Evolutionary conservation across 2,113 vertebrate genomes (phyloP).

Genomic region (Xenotilapia caudafasciata): DNA sequence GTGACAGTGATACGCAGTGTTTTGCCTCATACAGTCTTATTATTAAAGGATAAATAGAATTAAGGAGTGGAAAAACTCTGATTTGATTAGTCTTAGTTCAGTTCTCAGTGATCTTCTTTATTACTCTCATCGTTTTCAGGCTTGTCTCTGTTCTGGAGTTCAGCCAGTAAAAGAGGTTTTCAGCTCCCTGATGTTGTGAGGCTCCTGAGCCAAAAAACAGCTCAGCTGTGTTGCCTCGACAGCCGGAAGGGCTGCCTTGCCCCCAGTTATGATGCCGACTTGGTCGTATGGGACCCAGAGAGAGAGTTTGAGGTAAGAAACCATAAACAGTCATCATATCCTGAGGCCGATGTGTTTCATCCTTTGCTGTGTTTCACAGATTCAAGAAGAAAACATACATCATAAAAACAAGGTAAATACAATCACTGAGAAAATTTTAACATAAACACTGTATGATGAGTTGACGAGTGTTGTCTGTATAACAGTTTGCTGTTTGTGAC

Average conservation of each 20-base stretch:
- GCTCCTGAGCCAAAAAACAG: slow-evolving; percentile 71
- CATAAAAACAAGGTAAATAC: slow-evolving; percentile 77
- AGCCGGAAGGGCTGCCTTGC: slow-evolving; percentile 65
- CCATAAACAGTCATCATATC: no score
- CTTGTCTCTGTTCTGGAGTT: slow-evolving; percentile 77
- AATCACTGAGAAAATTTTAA: not conserved
- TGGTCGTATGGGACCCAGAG: slow-evolving; percentile 80
- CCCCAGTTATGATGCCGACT: slow-evolving; percentile 72
- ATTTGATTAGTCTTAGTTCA: not conserved
- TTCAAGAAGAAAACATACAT: slow-evolving; percentile 64
- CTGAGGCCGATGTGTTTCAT: not conserved
- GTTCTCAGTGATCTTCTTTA: not conserved
- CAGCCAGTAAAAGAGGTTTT: slow-evolving; percentile 70
- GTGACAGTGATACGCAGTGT: not conserved
- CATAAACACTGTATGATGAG: not conserved
- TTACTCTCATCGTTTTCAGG: slow-evolving; percentile 36
- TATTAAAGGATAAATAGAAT: not conserved
- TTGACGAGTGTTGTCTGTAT: not conserved
- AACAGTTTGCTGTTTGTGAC: not conserved
- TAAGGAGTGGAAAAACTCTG: not conserved
- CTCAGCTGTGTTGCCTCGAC: slow-evolving; percentile 69
- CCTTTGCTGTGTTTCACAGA: slow-evolving; percentile 44
- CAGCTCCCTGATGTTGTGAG: slow-evolving; percentile 64
- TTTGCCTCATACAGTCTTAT: not conserved
- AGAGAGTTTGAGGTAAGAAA: slow-evolving; percentile 63